Evolutionary conservation across 2,888 invertebrate species (phyloP).

Genomic region (Argyresthia goedartella): DNA sequence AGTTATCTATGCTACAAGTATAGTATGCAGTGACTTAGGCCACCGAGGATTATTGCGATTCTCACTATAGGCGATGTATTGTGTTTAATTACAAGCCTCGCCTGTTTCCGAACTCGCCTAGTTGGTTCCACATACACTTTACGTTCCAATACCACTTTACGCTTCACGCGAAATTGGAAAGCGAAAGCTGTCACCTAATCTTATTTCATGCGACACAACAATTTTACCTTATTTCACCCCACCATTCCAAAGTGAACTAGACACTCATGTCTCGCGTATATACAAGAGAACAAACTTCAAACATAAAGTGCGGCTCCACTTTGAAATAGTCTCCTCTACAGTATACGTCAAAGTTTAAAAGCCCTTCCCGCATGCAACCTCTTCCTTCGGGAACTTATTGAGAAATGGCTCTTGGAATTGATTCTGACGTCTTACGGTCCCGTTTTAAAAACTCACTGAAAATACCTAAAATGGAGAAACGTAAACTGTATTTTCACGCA

Average conservation of each 20-base stretch:
- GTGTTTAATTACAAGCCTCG: too few relatives aligned
- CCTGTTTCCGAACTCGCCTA: too few relatives aligned
- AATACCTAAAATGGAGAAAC: conserved; percentile 19
- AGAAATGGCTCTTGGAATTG: conserved; percentile 63
- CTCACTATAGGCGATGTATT: too few relatives aligned
- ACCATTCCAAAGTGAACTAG: background rate
- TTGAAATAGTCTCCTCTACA: conserved; percentile 8
- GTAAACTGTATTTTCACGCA: background rate
- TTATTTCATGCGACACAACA: background rate
- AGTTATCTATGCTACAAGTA: too few relatives aligned
- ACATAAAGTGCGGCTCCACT: too few relatives aligned
- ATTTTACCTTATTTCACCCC: background rate
- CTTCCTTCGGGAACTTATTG: conserved; percentile 47
- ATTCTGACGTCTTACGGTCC: conserved; percentile 51
- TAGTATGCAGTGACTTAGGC: too few relatives aligned
- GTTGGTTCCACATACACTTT: too few relatives aligned
- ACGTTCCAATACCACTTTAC: too few relatives aligned
- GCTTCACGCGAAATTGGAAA: too few relatives aligned
- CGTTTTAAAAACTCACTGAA: conserved; percentile 50
- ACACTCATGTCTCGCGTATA: background rate
- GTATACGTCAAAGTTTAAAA: conserved; percentile 59
- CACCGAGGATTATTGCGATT: too few relatives aligned
- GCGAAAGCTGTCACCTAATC: too few relatives aligned
- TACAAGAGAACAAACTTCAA: background rate
- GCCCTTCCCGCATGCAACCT: conserved; percentile 44